A percentile compares a stretch with the other conserved stretches of the same genome.
phyloP scores from a whole-genome alignment of 2,797 vertebrate species.

The Anguilla anguilla region DNA sequence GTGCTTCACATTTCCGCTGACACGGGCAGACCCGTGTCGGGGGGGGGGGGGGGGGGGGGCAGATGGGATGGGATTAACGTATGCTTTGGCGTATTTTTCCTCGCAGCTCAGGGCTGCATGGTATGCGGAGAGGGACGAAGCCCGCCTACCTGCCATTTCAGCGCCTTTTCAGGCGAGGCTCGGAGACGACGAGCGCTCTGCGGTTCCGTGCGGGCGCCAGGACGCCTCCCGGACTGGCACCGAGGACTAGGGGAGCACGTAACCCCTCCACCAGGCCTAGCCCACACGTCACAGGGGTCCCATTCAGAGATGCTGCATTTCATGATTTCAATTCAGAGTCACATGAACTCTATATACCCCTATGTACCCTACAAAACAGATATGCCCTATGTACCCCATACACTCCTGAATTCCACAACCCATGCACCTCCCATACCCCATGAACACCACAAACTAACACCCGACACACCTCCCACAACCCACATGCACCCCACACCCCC shows the following conservation, averaged over 20 bases:
- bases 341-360: background rate
- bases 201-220: background rate
- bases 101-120: background rate
- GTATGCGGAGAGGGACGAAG: background rate
- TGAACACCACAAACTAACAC: background rate
- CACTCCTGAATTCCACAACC: background rate
- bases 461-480: background rate
- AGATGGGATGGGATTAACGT: background rate
- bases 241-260: background rate
- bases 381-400: background rate
- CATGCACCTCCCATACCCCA: background rate
- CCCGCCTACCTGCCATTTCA: background rate
- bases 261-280: background rate
- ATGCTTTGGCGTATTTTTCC: background rate
- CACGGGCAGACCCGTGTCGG: background rate
- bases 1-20: background rate
- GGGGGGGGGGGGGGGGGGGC: background rate
- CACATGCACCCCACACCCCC: background rate
- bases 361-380: background rate
- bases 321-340: background rate
- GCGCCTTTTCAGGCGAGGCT: background rate
- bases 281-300: background rate
- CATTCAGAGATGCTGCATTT: background rate
- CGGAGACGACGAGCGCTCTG: background rate
- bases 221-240: background rate